Evolutionary conservation across 2,113 vertebrate species (phyloP), one percentile per base, ranked within the genome.

Genomic region (Chinchilla lanigera): DNA sequence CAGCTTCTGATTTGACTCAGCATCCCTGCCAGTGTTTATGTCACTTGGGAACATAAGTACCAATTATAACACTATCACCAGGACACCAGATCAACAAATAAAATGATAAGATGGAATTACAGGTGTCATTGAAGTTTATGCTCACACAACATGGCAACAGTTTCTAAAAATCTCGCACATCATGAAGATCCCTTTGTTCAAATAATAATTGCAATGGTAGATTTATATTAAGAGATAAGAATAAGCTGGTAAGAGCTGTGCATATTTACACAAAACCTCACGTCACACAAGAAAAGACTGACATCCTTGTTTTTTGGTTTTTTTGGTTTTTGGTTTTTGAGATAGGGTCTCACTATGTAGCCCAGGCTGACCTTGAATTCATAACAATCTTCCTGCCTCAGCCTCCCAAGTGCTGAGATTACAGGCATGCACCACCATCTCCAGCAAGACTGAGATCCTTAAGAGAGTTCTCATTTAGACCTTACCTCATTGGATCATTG

Each of bases 121-220:
- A 89, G 44, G 52, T 73, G 73, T 86, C 83, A 61, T 24, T 56
- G 44, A 90, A 93, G 82, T n/a, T 91, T 91, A 69, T 56, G 24
- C 30, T 69, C 60, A 83, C 9, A 83, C 26, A 7, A 33, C 60
- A 61, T 41, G 54, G 28, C 54, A 83, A 73, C 30, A 44, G 91
- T 90, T 93, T 93, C 67, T 87, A 65, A 93, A 93, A 84, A 95
- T 83, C 26, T 75, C 41, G 65, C 61, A 24, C 24, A 86, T 44
- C 84, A 82, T n/a, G 56, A 93, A 80, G 60, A 81, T 52, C 92
- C 24, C 35, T 96, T 96, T 97, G 88, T 93, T 92, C 47, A 94
- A 80, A 86, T 41, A 92, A 87, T 81, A 78, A 88, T 96, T 81
- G 69, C 44, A 94, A n/a, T 71, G 82, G 67, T 38, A 54, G 20